Evolutionary conservation across 2,797 vertebrate species (phyloP), one percentile per base, ranked within the genome.

Genomic region (Cryptoblepharus egeriae): DNA sequence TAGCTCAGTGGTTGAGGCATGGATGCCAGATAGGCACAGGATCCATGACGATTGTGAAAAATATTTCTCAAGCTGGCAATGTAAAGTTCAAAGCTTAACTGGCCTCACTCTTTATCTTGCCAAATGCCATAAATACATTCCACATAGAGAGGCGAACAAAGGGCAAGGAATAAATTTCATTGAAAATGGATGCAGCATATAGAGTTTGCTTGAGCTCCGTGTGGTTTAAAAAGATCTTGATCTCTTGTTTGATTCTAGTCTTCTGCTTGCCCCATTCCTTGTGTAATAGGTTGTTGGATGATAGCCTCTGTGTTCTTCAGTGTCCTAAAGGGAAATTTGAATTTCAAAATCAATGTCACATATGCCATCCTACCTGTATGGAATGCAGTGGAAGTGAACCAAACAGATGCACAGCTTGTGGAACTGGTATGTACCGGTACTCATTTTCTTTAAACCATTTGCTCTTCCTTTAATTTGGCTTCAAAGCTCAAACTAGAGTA

Each of bases 291-390:
- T 75, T 97, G 79, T 96, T 97, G 81, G 96, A 98, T 12, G 91
- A 96, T 0, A 97, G 97, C 1, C 75, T 0, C 57, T 99, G 98
- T 68, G 83, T 94, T 82, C 91, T 93, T 28, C 88, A 42, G 35
- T 99, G 98, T 80, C 92, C 94, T 79, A 68, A 64, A 18, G 94
- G 96, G 28, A 97, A 96, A 90, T 98, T 95, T 81, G 89, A 93
- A 73, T 91, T 89, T 83, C 92, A 94, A 55, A 90, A 93, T 32
- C 96, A 96, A 35, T 99, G 98, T 82, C 94, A 94, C 61, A 90
- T 85, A 2, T 99, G 98, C 93, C 97, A 99, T 90, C 95, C 96
- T 85, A 98, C 96, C 83, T 99, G 98, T 91, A 90, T 93, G 1
- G 93, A 95, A 32, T 99, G 98, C 89, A 93, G 72, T 32, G 97